Percentiles rank a stretch among this genome's conserved stretches.
phyloP scores from a whole-genome alignment of 37 sponge, comb jelly and placozoan species.

The Corticium candelabrum region DNA sequence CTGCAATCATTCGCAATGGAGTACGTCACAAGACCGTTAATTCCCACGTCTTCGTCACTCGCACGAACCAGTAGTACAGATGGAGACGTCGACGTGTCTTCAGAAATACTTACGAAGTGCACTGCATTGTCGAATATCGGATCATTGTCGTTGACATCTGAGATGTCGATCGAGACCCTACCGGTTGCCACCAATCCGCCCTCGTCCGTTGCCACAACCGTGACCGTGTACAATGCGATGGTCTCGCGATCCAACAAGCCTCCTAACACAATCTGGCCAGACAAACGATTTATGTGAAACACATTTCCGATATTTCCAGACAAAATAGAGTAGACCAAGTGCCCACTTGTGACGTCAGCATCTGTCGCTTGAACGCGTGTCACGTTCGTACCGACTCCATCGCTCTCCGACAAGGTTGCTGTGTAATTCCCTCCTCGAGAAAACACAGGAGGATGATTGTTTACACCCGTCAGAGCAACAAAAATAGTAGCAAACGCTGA shows the following conservation, averaged over 20 bases:
- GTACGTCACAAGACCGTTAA: slow-evolving; percentile 23
- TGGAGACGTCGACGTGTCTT: not conserved
- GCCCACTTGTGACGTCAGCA: not conserved
- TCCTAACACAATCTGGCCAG: slow-evolving; percentile 15
- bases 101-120: slow-evolving; percentile 5
- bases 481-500: not conserved
- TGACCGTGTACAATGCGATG: slow-evolving; percentile 19
- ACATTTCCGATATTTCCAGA: not conserved
- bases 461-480: not conserved
- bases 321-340: not conserved
- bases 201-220: slow-evolving; percentile 37
- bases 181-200: not conserved
- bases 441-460: slow-evolving; percentile 1
- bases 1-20: not conserved
- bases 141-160: slow-evolving; percentile 40
- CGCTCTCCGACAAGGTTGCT: not conserved
- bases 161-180: slow-evolving; percentile 14
- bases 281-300: not conserved
- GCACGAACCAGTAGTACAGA: slow-evolving; percentile 24
- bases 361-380: not conserved
- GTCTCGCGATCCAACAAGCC: slow-evolving; percentile 41
- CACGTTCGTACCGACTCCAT: not conserved
- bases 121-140: slow-evolving; percentile 21
- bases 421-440: slow-evolving; percentile 8
- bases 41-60: slow-evolving; percentile 37